phyloP scores from a whole-genome alignment of 2,888 invertebrate species.

The Cerceris ruficornis region DNA sequence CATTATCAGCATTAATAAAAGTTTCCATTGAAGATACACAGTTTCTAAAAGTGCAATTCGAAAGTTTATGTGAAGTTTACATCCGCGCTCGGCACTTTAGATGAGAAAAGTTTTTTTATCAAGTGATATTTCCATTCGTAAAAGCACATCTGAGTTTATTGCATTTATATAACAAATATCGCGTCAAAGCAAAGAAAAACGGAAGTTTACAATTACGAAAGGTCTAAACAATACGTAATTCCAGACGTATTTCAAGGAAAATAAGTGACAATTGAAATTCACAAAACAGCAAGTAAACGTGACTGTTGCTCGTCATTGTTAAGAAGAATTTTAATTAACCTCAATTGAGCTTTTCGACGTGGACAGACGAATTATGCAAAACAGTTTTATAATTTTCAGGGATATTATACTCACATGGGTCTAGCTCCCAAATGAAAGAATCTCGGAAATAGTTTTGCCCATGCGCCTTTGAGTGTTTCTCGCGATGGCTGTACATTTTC shows the following conservation, averaged over 20 bases:
- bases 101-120: conserved; percentile 12
- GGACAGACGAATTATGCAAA: not conserved
- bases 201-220: not conserved
- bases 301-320: conserved; percentile 24
- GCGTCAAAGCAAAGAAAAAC: not conserved
- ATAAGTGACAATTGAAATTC: conserved; percentile 20
- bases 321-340: conserved; percentile 61
- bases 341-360: conserved; percentile 54
- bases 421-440: conserved; percentile 12
- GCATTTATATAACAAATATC: not conserved
- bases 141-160: not conserved
- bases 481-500: not conserved
- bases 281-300: conserved; percentile 22
- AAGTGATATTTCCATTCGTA: conserved; percentile 3
- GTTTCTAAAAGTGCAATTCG: not conserved
- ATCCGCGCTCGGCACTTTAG: not conserved
- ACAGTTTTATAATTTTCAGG: not conserved
- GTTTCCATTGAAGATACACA: not conserved
- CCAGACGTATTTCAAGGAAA: conserved; percentile 37
- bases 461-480: not conserved
- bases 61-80: not conserved
- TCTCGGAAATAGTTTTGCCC: conserved; percentile 7
- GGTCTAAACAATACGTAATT: not conserved
- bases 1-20: not conserved
- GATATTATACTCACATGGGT: conserved; percentile 28